A percentile compares a stretch with the other conserved stretches of the same genome.
Evolutionary conservation across 2,888 invertebrate species (phyloP).

Genomic region (Dorcus parallelipipedus): DNA sequence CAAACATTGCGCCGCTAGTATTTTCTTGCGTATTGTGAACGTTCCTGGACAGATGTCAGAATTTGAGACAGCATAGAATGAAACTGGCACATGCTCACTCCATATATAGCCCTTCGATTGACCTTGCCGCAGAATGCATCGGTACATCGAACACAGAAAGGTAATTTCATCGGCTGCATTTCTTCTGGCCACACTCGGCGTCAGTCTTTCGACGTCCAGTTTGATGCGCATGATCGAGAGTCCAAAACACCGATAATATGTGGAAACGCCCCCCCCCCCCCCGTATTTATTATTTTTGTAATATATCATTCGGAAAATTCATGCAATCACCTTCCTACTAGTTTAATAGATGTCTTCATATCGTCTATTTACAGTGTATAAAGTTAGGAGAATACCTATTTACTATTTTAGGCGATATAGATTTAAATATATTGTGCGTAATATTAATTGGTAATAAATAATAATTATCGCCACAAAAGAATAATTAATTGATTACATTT

Average conservation of each 20-base stretch:
- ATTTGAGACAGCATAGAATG: too few species aligned
- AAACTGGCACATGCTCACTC: too few species aligned
- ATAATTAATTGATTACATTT: too few species aligned
- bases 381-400: constrained; percentile 26
- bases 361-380: constrained; percentile 12
- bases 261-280: not conserved
- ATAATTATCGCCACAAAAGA: too few species aligned
- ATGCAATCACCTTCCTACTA: constrained; percentile 5
- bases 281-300: constrained; percentile 2
- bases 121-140: constrained; percentile 37
- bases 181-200: constrained; percentile 42
- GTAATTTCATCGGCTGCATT: constrained; percentile 45
- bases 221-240: constrained; percentile 38
- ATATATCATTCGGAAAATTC: not conserved
- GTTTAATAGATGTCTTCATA: constrained; percentile 8
- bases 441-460: too few species aligned
- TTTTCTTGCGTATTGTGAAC: too few species aligned
- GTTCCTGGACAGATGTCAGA: too few species aligned
- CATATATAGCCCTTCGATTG: too few species aligned
- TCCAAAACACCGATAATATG: constrained; percentile 19
- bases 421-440: constrained; percentile 45
- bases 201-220: constrained; percentile 45
- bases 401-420: constrained; percentile 37
- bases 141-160: constrained; percentile 25
- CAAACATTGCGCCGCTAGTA: too few species aligned